Conservation (phyloP, 2,797 vertebrate species). For the Triplophysa yarkandensis region DNA sequence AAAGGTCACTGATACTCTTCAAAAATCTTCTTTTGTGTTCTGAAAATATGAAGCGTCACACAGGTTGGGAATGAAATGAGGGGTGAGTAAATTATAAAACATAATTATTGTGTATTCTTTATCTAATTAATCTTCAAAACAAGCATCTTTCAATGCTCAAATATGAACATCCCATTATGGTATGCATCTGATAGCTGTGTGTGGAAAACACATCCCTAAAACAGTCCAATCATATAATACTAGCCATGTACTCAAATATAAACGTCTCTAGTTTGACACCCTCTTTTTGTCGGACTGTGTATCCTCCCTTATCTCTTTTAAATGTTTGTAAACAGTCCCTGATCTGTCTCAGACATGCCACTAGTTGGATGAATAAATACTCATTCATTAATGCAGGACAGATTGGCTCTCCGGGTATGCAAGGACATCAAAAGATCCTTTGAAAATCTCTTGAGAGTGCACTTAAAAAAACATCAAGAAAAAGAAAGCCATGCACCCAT, state of each 20-base stretch:
- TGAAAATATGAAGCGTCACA: too few relatives aligned
- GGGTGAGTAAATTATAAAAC: too few relatives aligned
- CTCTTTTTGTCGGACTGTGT: background rate
- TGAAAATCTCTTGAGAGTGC: constrained; percentile 29
- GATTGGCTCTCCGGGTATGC: constrained; percentile 24
- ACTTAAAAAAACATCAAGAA: background rate
- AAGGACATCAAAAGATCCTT: constrained; percentile 44
- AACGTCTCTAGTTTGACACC: background rate
- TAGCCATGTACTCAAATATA: constrained; percentile 5
- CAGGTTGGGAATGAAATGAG: too few relatives aligned
- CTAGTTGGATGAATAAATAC: constrained; percentile 11
- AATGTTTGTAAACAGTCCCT: constrained; percentile 45
- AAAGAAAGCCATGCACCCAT: constrained; percentile 2
- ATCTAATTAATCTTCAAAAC: too few relatives aligned
- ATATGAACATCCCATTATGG: background rate
- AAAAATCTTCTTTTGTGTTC: too few relatives aligned
- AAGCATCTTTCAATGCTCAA: background rate
- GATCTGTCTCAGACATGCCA: background rate
- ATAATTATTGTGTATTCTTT: too few relatives aligned
- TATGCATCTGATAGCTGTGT: too few relatives aligned
- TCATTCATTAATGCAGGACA: constrained; percentile 45
- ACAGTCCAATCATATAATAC: too few relatives aligned
- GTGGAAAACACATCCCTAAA: too few relatives aligned
- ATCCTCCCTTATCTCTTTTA: constrained; percentile 9
- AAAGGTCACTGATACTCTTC: too few relatives aligned